Percentiles rank a stretch among this genome's conserved stretches.
phyloP scores from a whole-genome alignment of 2,113 vertebrate genomes.

The Sus scrofa region DNA sequence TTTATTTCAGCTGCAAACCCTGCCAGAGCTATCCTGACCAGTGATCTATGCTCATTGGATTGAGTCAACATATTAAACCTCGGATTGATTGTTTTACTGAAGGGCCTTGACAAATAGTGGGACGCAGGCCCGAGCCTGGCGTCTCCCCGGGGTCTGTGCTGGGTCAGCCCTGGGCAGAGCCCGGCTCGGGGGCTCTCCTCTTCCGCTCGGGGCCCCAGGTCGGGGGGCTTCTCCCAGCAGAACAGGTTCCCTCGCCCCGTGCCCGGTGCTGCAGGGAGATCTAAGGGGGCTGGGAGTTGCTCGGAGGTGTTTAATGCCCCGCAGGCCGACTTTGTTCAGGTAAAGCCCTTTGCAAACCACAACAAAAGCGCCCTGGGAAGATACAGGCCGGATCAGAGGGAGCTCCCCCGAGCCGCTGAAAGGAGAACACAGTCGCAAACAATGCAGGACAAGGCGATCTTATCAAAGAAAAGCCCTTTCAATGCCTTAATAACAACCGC shows the following conservation, averaged over 20 bases:
- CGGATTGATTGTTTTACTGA: slow-evolving; percentile 76
- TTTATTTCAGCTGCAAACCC: slow-evolving; percentile 40
- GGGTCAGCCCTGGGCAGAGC: background rate
- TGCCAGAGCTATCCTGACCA: slow-evolving; percentile 48
- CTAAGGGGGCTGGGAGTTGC: slow-evolving; percentile 78
- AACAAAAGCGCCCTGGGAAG: slow-evolving; percentile 90
- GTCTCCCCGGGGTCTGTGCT: background rate
- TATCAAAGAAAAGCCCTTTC: slow-evolving; percentile 90
- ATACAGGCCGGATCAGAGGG: slow-evolving; percentile 89
- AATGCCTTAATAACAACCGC: slow-evolving; percentile 89
- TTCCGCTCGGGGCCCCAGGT: background rate
- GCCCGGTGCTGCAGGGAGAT: slow-evolving; percentile 76
- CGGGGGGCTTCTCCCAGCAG: slow-evolving; percentile 71
- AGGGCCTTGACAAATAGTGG: slow-evolving; percentile 77
- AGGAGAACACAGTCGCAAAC: slow-evolving; percentile 88
- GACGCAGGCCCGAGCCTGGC: background rate
- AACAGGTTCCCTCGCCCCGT: slow-evolving; percentile 77
- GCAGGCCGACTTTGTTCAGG: slow-evolving; percentile 89
- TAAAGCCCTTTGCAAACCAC: slow-evolving; percentile 88
- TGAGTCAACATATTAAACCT: slow-evolving; percentile 82
- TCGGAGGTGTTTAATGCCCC: slow-evolving; percentile 87
- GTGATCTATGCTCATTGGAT: slow-evolving; percentile 68
- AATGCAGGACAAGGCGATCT: slow-evolving; percentile 91
- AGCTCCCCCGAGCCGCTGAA: slow-evolving; percentile 86
- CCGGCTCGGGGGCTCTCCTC: background rate